Percentiles rank a stretch among this genome's conserved stretches.
Evolutionary conservation across 2,888 invertebrate species (phyloP).

Genomic region (Cephalotes varians): DNA sequence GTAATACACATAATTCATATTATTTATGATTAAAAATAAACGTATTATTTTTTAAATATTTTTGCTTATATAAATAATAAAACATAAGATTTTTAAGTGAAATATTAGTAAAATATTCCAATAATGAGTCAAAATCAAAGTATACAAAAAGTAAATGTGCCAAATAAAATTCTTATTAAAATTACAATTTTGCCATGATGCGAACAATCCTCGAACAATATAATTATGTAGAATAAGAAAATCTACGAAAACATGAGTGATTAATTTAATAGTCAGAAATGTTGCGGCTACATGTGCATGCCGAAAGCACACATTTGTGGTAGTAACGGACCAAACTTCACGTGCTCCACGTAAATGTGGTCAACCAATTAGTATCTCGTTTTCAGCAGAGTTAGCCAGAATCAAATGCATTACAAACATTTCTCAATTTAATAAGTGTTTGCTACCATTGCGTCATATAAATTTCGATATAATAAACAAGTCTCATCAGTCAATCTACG

Average conservation of each 20-base stretch:
- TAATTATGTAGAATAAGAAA: neutral
- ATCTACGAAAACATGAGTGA: conserved; percentile 51
- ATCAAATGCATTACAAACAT: conserved; percentile 61
- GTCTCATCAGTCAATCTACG: neutral
- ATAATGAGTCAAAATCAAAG: neutral
- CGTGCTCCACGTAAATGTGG: conserved; percentile 60
- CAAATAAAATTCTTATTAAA: neutral
- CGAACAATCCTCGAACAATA: neutral
- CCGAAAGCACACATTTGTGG: conserved; percentile 60
- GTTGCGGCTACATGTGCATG: conserved; percentile 53
- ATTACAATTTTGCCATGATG: neutral
- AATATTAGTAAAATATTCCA: neutral
- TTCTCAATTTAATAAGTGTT: conserved; percentile 45
- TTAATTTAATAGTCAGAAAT: conserved; percentile 66
- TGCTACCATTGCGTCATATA: conserved; percentile 29
- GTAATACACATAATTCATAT: neutral
- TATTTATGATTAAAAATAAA: neutral
- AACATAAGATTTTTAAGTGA: neutral
- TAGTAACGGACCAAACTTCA: conserved; percentile 55
- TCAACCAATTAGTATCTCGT: conserved; percentile 69
- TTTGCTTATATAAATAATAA: neutral
- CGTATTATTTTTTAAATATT: neutral
- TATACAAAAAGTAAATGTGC: neutral
- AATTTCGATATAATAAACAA: conserved; percentile 19
- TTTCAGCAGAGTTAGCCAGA: conserved; percentile 57